A percentile compares a stretch with the other conserved stretches of the same genome.
Evolutionary conservation across 2,113 vertebrate species (phyloP).

Genomic region (Microtus pennsylvanicus): DNA sequence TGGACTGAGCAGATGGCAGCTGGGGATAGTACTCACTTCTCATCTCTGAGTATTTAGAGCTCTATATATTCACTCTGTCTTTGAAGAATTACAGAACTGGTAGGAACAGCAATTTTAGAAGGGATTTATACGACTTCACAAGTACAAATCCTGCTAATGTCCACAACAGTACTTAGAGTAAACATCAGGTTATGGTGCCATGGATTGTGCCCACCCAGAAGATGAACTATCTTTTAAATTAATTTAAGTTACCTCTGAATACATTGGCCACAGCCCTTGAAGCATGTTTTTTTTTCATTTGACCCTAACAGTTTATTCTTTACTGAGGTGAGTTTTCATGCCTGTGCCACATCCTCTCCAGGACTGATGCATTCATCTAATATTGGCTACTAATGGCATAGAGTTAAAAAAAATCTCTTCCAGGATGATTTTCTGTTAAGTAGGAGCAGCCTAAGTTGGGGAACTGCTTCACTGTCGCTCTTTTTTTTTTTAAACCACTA

Average conservation of each 20-base stretch:
- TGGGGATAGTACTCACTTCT: conserved; percentile 23
- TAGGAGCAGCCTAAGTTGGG: background rate
- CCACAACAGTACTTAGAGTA: background rate
- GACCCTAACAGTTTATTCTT: background rate
- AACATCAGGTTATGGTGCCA: conserved; percentile 31
- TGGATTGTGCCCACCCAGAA: background rate
- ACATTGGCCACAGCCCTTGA: background rate
- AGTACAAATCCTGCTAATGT: conserved; percentile 50
- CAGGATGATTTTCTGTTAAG: background rate
- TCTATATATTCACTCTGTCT: conserved; percentile 49
- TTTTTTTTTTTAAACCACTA: too few relatives aligned
- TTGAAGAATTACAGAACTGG: conserved; percentile 51
- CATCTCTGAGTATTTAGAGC: conserved; percentile 43
- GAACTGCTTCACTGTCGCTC: background rate
- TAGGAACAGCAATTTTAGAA: conserved; percentile 30
- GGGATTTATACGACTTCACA: conserved; percentile 33
- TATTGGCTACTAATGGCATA: background rate
- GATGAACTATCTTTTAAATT: conserved; percentile 28
- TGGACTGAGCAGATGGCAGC: conserved; percentile 73
- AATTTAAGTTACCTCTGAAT: conserved; percentile 6
- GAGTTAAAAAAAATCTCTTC: background rate
- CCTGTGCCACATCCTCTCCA: background rate
- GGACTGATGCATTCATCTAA: background rate
- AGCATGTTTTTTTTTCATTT: background rate
- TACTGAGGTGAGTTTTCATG: background rate